Percentiles rank a stretch among this genome's conserved stretches.
phyloP scores from a whole-genome alignment of 35 echinoderm and acorn worm species.

The Lytechinus pictus region DNA sequence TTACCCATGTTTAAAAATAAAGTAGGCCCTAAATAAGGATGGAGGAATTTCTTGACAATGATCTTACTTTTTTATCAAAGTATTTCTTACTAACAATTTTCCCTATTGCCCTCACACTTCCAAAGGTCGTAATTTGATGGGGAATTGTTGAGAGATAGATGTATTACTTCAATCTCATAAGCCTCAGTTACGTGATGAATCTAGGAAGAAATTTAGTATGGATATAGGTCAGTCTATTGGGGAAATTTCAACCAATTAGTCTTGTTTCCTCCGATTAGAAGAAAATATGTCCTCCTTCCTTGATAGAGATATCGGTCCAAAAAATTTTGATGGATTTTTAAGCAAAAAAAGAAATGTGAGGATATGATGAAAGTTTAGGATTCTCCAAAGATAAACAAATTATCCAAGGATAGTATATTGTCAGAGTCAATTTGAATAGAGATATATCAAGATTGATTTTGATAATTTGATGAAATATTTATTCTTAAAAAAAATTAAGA shows the following conservation, averaged over 20 bases:
- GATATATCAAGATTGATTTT: neutral
- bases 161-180: neutral
- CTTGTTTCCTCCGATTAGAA: neutral
- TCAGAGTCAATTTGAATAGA: neutral
- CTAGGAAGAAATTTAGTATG: conserved; percentile 16
- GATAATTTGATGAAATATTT: too few species aligned
- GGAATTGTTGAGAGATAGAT: neutral
- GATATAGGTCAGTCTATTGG: conserved; percentile 29
- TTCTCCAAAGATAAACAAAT: neutral
- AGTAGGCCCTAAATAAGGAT: neutral
- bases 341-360: neutral
- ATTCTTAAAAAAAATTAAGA: too few species aligned
- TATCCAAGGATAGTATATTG: too few species aligned
- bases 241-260: neutral
- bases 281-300: neutral
- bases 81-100: neutral
- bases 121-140: neutral
- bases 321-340: neutral
- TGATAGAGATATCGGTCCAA: neutral
- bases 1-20: too few species aligned
- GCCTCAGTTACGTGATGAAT: neutral
- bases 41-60: neutral
- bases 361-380: neutral
- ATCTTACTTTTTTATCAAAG: neutral
- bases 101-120: neutral